Percentiles rank a stretch among this genome's conserved stretches.
Evolutionary conservation across 1,140 invertebrate genomes (phyloP).

Genomic region (Heliothis subflexa): DNA sequence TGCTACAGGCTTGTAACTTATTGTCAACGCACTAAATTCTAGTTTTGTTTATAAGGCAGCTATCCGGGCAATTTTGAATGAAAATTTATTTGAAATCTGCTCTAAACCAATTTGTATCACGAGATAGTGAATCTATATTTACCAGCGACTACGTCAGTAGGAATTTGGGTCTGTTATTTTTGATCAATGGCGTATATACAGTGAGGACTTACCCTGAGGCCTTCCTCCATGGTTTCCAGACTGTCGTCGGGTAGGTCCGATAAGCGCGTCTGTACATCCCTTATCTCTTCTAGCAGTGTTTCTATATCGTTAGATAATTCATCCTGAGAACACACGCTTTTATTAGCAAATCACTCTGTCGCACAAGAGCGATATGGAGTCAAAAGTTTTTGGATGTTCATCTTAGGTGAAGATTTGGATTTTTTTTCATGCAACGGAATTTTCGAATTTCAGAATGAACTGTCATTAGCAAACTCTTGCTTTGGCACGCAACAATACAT

Average conservation of each 20-base stretch:
- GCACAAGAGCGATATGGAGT: slow-evolving; percentile 55
- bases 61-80: slow-evolving; percentile 35
- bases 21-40: slow-evolving; percentile 61
- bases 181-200: slow-evolving; percentile 65
- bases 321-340: slow-evolving; percentile 87
- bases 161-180: slow-evolving; percentile 52
- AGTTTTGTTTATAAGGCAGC: slow-evolving; percentile 76
- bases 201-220: slow-evolving; percentile 88
- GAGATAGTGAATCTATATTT: slow-evolving; percentile 35
- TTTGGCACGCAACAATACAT: neutral
- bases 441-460: neutral
- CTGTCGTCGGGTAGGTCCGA: slow-evolving; percentile 89
- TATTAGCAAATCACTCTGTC: slow-evolving; percentile 71
- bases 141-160: slow-evolving; percentile 45
- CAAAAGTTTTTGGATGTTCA: slow-evolving; percentile 33
- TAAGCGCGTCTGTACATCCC: slow-evolving; percentile 88
- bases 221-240: slow-evolving; percentile 89
- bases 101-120: slow-evolving; percentile 32
- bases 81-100: slow-evolving; percentile 4
- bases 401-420: neutral
- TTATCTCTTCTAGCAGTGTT: slow-evolving; percentile 88
- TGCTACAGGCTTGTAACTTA: neutral
- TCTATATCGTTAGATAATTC: slow-evolving; percentile 89
- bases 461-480: neutral
- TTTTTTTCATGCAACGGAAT: neutral